These are phyloP conservation scores for Hymenopus coronatus DNA, from an alignment of 2,888 invertebrate species.

Conservation along the genomic window DNA sequence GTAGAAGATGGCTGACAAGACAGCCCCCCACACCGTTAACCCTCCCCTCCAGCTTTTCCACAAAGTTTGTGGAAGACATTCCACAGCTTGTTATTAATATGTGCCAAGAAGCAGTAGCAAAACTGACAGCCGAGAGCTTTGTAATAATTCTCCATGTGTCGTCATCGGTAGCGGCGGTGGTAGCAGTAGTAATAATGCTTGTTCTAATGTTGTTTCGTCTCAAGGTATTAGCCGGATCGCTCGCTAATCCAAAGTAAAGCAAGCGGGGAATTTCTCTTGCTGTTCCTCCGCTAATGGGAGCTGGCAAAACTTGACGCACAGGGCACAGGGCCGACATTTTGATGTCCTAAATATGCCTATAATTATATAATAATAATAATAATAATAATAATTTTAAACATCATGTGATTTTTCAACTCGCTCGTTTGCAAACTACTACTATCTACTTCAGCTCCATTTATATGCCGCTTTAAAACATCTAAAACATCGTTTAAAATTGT, in stretches of 20 bases:
- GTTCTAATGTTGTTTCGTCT: not conserved
- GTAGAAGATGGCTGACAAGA: not conserved
- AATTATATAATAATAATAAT: too few species aligned
- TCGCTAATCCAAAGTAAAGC: not conserved
- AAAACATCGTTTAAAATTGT: too few species aligned
- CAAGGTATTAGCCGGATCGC: not conserved
- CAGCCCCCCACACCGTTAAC: not conserved
- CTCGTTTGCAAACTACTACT: too few species aligned
- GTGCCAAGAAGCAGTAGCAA: not conserved
- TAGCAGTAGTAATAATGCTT: not conserved
- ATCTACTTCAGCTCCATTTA: too few species aligned
- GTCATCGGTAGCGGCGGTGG: not conserved
- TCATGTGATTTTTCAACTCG: too few species aligned
- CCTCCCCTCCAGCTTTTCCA: not conserved
- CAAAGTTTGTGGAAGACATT: not conserved
- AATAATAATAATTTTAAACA: too few species aligned
- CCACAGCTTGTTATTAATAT: not conserved
- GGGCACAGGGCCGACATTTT: too few species aligned
- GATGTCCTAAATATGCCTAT: too few species aligned
- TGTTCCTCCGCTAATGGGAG: not conserved
- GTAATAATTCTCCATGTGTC: not conserved
- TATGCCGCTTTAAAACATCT: too few species aligned
- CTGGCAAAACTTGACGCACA: not conserved
- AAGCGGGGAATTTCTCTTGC: not conserved
- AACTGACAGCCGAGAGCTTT: not conserved